Percentiles rank a stretch among this genome's conserved stretches.
Conservation (phyloP, 53 echinoderm and acorn worm species). For the Paracentrotus lividus region DNA sequence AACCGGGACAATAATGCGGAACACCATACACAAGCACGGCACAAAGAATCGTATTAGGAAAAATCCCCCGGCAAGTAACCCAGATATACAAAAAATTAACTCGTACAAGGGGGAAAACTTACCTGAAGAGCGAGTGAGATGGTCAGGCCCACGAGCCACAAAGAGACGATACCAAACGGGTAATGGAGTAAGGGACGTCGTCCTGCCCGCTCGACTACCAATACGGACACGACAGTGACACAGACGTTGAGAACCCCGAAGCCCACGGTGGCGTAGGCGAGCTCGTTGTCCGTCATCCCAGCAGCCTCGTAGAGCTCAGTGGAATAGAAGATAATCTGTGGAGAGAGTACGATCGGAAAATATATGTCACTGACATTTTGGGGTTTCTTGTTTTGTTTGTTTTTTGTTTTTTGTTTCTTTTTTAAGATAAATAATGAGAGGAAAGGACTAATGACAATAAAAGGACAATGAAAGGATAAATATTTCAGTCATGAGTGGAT, state of each 20-base stretch:
- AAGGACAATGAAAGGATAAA: no score
- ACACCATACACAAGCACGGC: no score
- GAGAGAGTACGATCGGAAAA: not conserved
- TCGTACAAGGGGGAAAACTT: constrained; percentile 21
- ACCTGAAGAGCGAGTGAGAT: constrained; percentile 90
- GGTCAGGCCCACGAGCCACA: constrained; percentile 81
- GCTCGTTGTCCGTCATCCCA: constrained; percentile 74
- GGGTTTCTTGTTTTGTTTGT: no score
- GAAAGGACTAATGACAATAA: no score
- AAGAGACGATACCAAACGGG: constrained; percentile 78
- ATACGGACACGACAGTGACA: constrained; percentile 88
- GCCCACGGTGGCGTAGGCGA: constrained; percentile 90
- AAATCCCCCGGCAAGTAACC: no score
- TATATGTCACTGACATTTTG: no score
- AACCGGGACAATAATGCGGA: no score
- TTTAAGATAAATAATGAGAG: no score
- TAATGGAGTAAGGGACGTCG: constrained; percentile 82
- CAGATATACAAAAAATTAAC: no score
- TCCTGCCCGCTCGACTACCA: constrained; percentile 84
- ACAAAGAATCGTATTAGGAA: no score
- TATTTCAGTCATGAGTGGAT: no score
- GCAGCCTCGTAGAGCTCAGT: constrained; percentile 84
- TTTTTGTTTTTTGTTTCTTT: no score
- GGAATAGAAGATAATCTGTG: constrained; percentile 88
- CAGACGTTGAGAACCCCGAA: constrained; percentile 87